These are phyloP conservation scores for Pocillopora grandis DNA, from an alignment of 92 coral and sea anemone genomes.

Conservation along the genomic window DNA sequence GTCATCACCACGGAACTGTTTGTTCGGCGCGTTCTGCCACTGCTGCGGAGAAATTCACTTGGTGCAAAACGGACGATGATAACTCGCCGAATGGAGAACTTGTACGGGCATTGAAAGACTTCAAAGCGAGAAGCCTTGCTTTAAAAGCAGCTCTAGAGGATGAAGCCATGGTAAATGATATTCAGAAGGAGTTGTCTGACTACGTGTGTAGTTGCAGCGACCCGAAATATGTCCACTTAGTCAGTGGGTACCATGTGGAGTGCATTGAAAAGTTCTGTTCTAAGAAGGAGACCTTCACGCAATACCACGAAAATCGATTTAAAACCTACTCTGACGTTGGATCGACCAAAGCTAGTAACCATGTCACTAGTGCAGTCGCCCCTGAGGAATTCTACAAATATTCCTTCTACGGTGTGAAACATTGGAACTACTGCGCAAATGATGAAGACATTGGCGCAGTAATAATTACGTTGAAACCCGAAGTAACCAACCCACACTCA, in stretches of 20 bases:
- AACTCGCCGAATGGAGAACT: constrained; percentile 30
- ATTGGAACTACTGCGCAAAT: constrained; percentile 83
- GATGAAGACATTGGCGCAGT: constrained; percentile 85
- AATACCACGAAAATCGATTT: constrained; percentile 39
- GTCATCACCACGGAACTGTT: constrained; percentile 32
- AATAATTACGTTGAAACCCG: constrained; percentile 80
- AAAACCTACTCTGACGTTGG: constrained; percentile 64
- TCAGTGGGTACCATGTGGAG: constrained; percentile 69
- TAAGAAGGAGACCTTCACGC: constrained; percentile 34
- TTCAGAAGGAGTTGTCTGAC: constrained; percentile 27
- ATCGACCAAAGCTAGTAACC: constrained; percentile 34
- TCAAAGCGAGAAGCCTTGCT: constrained; percentile 50
- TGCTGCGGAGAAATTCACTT: constrained; percentile 19
- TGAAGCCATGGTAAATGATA: neutral
- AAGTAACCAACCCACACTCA: constrained; percentile 68
- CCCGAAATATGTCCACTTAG: constrained; percentile 40
- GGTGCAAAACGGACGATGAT: constrained; percentile 32
- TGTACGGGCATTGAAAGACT: constrained; percentile 35
- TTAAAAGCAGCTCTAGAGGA: constrained; percentile 22
- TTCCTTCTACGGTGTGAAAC: constrained; percentile 91
- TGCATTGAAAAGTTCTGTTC: constrained; percentile 68
- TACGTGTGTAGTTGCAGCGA: constrained; percentile 38
- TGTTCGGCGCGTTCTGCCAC: constrained; percentile 28
- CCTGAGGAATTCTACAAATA: constrained; percentile 82
- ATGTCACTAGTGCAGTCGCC: constrained; percentile 32